A percentile compares a stretch with the other conserved stretches of the same genome.
These are phyloP conservation scores for Euwallacea similis DNA, from an alignment of 1,140 invertebrate species.

Conservation along the genomic window DNA sequence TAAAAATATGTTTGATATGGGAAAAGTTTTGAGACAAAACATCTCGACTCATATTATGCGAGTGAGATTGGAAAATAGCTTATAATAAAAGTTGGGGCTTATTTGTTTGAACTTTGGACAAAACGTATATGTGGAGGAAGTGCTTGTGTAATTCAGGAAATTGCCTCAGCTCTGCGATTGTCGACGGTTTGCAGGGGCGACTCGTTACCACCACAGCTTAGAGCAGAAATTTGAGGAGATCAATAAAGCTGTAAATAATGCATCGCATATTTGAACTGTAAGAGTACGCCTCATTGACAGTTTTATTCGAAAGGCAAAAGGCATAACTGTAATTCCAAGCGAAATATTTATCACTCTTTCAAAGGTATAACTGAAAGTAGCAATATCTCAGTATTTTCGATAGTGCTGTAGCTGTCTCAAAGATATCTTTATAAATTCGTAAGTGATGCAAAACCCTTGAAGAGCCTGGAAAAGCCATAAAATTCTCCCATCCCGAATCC, in stretches of 20 bases:
- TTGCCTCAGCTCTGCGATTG: neutral
- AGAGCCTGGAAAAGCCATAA: no score
- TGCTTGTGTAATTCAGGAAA: slow-evolving; percentile 15
- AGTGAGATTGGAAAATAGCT: slow-evolving; percentile 23
- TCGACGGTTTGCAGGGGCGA: neutral
- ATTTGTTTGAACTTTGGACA: slow-evolving; percentile 21
- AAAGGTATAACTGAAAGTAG: slow-evolving; percentile 1
- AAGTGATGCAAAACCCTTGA: neutral
- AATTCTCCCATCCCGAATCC: no score
- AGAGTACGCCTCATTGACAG: neutral
- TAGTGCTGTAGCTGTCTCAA: neutral
- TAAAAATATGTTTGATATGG: slow-evolving; percentile 34
- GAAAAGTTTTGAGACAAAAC: slow-evolving; percentile 36
- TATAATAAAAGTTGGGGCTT: slow-evolving; percentile 34
- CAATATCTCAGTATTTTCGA: slow-evolving; percentile 5
- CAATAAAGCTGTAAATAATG: no score
- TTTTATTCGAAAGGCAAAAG: neutral
- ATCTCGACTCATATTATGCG: slow-evolving; percentile 18
- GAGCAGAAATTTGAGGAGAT: no score
- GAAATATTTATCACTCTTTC: neutral
- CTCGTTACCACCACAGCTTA: neutral
- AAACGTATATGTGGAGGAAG: slow-evolving; percentile 18
- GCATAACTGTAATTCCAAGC: slow-evolving; percentile 4
- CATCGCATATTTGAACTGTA: neutral
- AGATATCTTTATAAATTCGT: neutral